Percentiles rank a stretch among this genome's conserved stretches.
Evolutionary conservation across 2,797 vertebrate species (phyloP).

Genomic region (Scleropages formosus): DNA sequence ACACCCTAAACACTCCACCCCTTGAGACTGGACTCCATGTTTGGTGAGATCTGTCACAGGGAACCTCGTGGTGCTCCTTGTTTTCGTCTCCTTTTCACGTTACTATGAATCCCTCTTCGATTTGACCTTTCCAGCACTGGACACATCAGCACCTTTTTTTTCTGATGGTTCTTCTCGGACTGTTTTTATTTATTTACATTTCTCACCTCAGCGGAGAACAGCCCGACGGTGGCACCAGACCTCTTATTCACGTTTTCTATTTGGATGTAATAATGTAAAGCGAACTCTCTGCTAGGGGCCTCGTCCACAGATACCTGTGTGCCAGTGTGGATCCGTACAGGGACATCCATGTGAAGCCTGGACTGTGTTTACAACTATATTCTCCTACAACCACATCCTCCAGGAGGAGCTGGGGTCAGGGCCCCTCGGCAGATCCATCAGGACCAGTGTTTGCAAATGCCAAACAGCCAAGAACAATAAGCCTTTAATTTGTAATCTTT

Average conservation of each 20-base stretch:
- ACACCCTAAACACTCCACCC: too few species aligned
- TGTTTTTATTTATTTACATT: slow-evolving; percentile 12
- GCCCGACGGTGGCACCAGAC: slow-evolving; percentile 10
- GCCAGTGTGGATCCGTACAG: not conserved
- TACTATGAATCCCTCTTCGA: too few species aligned
- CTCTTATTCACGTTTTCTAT: not conserved
- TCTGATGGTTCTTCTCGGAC: not conserved
- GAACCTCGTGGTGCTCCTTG: too few species aligned
- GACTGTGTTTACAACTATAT: not conserved
- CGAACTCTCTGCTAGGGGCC: not conserved
- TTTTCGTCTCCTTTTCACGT: too few species aligned
- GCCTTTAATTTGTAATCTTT: not conserved
- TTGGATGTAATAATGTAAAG: not conserved
- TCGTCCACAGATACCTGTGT: not conserved
- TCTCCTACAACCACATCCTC: not conserved
- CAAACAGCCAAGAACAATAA: not conserved
- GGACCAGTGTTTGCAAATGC: not conserved
- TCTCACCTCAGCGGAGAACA: slow-evolving; percentile 15
- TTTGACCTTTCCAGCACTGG: too few species aligned
- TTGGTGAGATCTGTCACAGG: too few species aligned
- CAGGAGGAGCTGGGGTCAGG: too few species aligned
- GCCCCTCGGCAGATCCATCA: not conserved
- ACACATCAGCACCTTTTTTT: slow-evolving; percentile 7
- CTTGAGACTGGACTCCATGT: too few species aligned
- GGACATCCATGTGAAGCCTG: not conserved